Base-by-base conservation (phyloP, 2,888 invertebrate genomes). In the Diaphora mendica region DNA sequence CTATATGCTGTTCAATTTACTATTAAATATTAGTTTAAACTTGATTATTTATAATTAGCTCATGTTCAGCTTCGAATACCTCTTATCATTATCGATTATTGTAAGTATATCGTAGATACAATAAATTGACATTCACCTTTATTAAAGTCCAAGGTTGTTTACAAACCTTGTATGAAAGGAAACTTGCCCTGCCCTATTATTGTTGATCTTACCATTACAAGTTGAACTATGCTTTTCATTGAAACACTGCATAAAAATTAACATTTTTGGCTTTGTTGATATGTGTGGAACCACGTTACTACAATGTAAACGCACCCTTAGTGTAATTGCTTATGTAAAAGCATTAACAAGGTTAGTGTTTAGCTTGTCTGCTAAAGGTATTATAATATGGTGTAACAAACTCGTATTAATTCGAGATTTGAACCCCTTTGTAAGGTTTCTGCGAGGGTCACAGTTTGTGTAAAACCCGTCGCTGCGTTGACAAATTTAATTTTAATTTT, bases 401-500 rank as follows among this genome's bases (percentile, higher is more conserved):
- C 72, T 42, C 66, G 79, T 73, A 72, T 82, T 81, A 85, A 83
- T 82, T 80, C 70, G 79, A 83, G 76, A 72, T 70, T 48, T 68
- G 68, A 64, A 65, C 39, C 80, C 81, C 77, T 82, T 73, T 76
- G 73, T 79, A 81, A 68, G 86, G 89, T 79, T 88, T 88, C 88
- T 71, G 80, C 77, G 81, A 79, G 82, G 73, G 80, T 79, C 73
- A 73, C 44, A 51, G 77, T 81, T 83, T 79, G 81, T 77, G 71
- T 81, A 74, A 78, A 67, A 66, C 9, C 51, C 13, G n/a, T 26
- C 39, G 13, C 26, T 30, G 5, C 62, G 4, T 30, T 62, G 30
- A 17, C 62, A 13, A 4, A 39, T 59, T 8, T 42, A 66, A 23
- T 26, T n/a, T 13, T 0, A 26, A 59, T 59, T 59, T 13, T 15